Percentiles rank a stretch among this genome's conserved stretches.
Conservation (phyloP, 2,797 vertebrate genomes). For the Eulemur coronatus region DNA sequence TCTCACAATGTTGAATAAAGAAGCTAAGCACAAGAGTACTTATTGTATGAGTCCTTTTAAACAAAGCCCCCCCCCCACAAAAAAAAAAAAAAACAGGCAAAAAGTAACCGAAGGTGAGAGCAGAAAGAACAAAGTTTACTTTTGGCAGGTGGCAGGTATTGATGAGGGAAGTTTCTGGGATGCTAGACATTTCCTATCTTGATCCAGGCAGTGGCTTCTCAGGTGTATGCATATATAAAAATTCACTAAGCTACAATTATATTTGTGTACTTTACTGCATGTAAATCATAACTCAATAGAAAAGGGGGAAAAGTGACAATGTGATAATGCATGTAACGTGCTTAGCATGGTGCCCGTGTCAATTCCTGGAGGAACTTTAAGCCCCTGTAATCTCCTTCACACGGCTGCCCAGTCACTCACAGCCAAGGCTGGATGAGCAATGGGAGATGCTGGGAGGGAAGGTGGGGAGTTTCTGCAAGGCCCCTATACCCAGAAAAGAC, state of each 20-base stretch:
- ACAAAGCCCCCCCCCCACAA: not conserved
- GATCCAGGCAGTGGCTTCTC: not conserved
- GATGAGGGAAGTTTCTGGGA: not conserved
- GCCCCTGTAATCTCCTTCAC: not conserved
- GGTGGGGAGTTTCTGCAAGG: not conserved
- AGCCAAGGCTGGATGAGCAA: not conserved
- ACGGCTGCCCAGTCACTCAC: not conserved
- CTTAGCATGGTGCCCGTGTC: not conserved
- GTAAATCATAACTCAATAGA: not conserved
- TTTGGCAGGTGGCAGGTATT: constrained; percentile 14
- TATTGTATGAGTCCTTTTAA: not conserved
- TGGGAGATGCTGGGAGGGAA: not conserved
- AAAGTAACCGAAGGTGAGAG: not conserved
- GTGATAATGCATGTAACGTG: not conserved
- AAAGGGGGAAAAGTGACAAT: not conserved
- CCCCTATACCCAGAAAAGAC: not conserved
- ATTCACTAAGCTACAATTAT: not conserved
- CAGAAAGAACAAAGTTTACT: not conserved
- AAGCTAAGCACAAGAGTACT: not conserved
- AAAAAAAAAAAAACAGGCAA: not conserved
- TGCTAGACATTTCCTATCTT: not conserved
- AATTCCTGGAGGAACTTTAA: not conserved
- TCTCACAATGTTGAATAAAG: constrained; percentile 15
- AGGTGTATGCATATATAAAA: not conserved
- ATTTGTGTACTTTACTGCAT: not conserved